These are phyloP conservation scores for Myotis davidii DNA, from an alignment of 2,113 vertebrate species.

Conservation along the genomic window DNA sequence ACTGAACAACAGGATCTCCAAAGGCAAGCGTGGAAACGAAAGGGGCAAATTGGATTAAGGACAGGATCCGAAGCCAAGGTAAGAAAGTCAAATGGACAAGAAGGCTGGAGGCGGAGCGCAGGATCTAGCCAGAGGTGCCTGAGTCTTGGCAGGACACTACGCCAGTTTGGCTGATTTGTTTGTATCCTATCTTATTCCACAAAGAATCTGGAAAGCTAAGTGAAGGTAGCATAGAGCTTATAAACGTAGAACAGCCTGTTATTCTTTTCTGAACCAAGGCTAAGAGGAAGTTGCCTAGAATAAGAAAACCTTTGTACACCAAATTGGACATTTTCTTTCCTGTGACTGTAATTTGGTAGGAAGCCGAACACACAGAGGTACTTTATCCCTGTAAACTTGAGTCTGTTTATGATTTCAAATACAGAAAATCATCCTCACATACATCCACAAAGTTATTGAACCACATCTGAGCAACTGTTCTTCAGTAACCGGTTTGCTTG, in stretches of 20 bases:
- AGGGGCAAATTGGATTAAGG: background rate
- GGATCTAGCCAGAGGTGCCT: background rate
- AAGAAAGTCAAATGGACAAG: background rate
- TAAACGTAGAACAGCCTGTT: background rate
- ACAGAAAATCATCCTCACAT: background rate
- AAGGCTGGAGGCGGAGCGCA: background rate
- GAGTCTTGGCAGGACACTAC: background rate
- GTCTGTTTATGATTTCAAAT: background rate
- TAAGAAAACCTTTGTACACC: background rate
- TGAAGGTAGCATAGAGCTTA: background rate
- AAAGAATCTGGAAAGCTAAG: background rate
- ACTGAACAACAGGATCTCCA: background rate
- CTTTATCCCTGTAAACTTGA: background rate
- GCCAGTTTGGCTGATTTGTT: background rate
- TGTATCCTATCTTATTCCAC: background rate
- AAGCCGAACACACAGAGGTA: background rate
- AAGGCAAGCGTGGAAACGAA: background rate
- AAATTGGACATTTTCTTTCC: background rate
- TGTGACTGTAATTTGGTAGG: background rate
- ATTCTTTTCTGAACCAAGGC: background rate
- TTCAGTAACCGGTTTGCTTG: background rate
- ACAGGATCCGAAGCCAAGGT: background rate
- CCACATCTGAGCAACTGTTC: background rate
- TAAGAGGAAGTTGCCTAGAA: background rate
- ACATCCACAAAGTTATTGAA: background rate